phyloP scores from a whole-genome alignment of 1,140 invertebrate species.

The Trichonephila clavata region DNA sequence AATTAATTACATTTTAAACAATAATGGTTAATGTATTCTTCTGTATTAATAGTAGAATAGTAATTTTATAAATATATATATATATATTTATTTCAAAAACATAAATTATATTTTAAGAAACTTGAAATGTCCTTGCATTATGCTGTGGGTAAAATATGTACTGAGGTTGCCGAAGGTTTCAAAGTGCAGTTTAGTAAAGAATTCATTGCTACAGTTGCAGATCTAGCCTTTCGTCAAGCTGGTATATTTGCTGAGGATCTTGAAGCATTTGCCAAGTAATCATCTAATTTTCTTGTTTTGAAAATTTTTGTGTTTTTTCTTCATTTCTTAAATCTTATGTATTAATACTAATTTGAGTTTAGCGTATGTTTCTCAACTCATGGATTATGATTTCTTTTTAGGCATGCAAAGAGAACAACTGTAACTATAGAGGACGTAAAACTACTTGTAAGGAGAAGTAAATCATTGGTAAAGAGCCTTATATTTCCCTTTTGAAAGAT shows the following conservation, averaged over 20 bases:
- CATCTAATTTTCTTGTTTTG: background rate
- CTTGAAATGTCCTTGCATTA: conserved; percentile 51
- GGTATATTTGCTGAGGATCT: conserved; percentile 65
- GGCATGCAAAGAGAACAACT: conserved; percentile 65
- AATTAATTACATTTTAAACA: background rate
- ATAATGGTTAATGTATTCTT: too few relatives aligned
- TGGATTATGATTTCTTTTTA: background rate
- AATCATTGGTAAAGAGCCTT: conserved; percentile 27
- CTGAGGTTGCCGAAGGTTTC: background rate
- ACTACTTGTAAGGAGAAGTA: conserved; percentile 41
- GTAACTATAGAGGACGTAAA: conserved; percentile 62
- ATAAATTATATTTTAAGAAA: conserved; percentile 20
- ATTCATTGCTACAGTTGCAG: conserved; percentile 38
- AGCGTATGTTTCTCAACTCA: too few relatives aligned
- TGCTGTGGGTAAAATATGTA: conserved; percentile 60
- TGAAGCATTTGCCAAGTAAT: conserved; percentile 62
- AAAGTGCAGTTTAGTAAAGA: conserved; percentile 47
- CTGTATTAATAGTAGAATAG: background rate
- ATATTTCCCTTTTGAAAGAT: too few relatives aligned
- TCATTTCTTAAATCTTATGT: background rate
- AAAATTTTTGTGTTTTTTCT: background rate
- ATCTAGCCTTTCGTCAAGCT: conserved; percentile 50
- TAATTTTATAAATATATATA: background rate
- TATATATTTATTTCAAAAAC: background rate
- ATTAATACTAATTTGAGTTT: too few relatives aligned